Evolutionary conservation across 2,113 vertebrate species (phyloP), one percentile per base, ranked within the genome.

Genomic region (Corythornis vintsioides): DNA sequence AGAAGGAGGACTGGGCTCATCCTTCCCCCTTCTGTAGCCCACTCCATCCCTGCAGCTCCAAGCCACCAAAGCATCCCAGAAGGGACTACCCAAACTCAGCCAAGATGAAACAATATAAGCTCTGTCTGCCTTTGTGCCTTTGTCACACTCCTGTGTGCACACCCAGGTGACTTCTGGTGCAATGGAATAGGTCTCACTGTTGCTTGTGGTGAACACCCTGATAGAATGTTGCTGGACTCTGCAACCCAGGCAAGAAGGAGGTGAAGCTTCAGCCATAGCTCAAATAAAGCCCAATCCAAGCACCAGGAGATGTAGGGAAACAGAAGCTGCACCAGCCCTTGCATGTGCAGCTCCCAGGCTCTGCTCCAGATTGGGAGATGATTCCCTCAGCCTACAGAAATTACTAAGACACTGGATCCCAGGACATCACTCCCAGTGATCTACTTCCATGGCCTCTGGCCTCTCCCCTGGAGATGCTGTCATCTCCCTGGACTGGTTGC

Each of bases 171-270:
- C 21, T 17, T 15, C 16, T 50, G 25, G 50, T 70, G 56, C 42
- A 4, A 15, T 43, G 35, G 33, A 35, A 20, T 50, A 31, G 57
- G 9, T 31, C 29, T 70, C 0, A 0, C 9, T 60, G 52, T 50
- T 63, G n/a, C 26, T 24, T 33, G 42, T 15, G 63, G 40, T 29
- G 76, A 53, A 55, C 63, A 53, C 13, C 8, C 25, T 0, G 1
- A 33, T 33, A 70, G 29, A 56, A n/a, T 75, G 25, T 21, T 79
- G 20, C n/a, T 38, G 67, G 26, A 2, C 10, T 7, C 15, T 35
- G 38, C 31, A 24, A 59, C 17, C 38, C 38, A 17, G 24, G 14
- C 5, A 14, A n/a, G 64, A 43, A 71, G 29, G 38, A 74, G 5
- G 13, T 29, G 19, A 71, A 78, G 11, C n/a, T 71, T 31, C 83